Percentiles rank a stretch among this genome's conserved stretches.
These are phyloP conservation scores for Antechinus flavipes DNA, from an alignment of 2,113 vertebrate genomes.

Conservation along the genomic window DNA sequence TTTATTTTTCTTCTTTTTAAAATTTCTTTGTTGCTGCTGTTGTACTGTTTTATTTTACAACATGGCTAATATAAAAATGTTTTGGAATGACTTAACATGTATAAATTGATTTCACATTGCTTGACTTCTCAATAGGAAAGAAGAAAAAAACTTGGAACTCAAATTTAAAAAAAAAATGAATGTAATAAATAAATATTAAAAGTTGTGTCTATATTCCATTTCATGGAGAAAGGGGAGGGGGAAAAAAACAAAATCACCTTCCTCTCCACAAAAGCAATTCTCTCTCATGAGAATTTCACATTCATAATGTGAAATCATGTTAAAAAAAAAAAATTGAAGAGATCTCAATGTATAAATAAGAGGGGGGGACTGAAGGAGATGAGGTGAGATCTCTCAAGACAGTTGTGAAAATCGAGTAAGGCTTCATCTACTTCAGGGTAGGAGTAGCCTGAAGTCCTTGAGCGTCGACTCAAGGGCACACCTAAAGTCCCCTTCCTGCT, in stretches of 20 bases:
- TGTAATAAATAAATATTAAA: not conserved
- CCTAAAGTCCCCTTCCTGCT: no score
- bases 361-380: no score
- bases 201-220: not conserved
- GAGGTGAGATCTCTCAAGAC: no score
- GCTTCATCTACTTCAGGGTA: no score
- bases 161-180: not conserved
- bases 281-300: not conserved
- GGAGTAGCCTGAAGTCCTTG: no score
- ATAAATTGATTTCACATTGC: not conserved
- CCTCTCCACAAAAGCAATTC: not conserved
- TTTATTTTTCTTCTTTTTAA: not conserved
- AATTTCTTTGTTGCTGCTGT: not conserved
- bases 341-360: no score
- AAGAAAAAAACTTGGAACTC: not conserved
- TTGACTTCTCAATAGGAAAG: not conserved
- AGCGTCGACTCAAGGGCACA: no score
- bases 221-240: not conserved
- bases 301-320: no score
- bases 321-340: no score
- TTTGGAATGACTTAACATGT: not conserved
- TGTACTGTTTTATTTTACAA: not conserved
- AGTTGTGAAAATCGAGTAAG: no score
- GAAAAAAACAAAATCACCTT: not conserved
- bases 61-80: not conserved